phyloP scores from a whole-genome alignment of 2,113 vertebrate species.

The Otocyon megalotis region DNA sequence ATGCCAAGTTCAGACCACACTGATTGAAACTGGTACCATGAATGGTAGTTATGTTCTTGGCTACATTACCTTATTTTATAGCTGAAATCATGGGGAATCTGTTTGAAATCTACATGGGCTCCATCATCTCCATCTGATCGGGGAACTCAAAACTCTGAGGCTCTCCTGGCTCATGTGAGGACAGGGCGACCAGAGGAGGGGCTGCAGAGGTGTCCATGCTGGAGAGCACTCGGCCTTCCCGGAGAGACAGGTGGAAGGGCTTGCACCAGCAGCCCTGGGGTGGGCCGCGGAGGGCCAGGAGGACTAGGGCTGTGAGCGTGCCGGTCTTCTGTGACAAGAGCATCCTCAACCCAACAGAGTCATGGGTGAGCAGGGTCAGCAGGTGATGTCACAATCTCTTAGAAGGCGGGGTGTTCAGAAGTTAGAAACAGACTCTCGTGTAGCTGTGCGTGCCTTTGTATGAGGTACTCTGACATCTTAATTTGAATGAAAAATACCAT shows the following conservation, averaged over 20 bases:
- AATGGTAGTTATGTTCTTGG: neutral
- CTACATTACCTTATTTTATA: neutral
- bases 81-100: neutral
- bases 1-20: neutral
- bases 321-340: neutral
- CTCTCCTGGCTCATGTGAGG: neutral
- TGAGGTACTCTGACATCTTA: neutral
- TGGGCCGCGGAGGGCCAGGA: accelerated
- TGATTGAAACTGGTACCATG: neutral
- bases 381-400: neutral
- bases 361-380: neutral
- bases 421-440: neutral
- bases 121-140: neutral
- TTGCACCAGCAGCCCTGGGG: neutral
- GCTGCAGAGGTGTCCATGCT: accelerated
- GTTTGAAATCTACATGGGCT: neutral
- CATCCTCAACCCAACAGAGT: neutral
- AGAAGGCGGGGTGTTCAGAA: neutral
- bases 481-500: neutral
- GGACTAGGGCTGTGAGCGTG: neutral
- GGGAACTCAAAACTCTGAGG: neutral
- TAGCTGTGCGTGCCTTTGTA: neutral
- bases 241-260: neutral
- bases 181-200: neutral
- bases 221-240: neutral